phyloP scores from a whole-genome alignment of 2,888 invertebrate genomes.

The Heliconius cydno region DNA sequence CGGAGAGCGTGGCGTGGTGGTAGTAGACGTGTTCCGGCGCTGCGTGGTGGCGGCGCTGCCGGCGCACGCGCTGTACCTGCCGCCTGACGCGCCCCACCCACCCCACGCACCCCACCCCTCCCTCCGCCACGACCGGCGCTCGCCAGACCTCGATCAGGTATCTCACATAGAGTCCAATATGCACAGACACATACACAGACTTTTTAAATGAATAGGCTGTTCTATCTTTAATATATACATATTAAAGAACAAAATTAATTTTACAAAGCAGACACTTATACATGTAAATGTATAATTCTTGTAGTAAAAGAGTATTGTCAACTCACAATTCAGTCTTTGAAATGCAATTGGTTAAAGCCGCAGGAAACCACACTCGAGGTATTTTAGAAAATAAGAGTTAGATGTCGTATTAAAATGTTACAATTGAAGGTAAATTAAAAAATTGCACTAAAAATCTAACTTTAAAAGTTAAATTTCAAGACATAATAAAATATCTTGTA shows the following conservation, averaged over 20 bases:
- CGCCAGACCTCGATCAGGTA: slow-evolving; percentile 96
- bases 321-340: slow-evolving; percentile 7
- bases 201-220: neutral
- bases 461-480: neutral
- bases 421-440: neutral
- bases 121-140: slow-evolving; percentile 87
- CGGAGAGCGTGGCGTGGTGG: slow-evolving; percentile 97
- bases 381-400: neutral
- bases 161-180: neutral
- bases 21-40: slow-evolving; percentile 97
- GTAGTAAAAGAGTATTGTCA: neutral
- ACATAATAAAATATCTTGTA: neutral
- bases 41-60: slow-evolving; percentile 93
- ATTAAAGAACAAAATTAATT: neutral
- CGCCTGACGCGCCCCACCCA: slow-evolving; percentile 87
- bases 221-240: too few species aligned
- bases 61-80: slow-evolving; percentile 95
- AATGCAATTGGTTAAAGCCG: neutral
- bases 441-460: neutral
- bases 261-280: neutral
- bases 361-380: slow-evolving; percentile 22
- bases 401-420: neutral
- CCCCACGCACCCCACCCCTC: slow-evolving; percentile 87
- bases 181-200: neutral
- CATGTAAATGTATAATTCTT: neutral